These are phyloP conservation scores for Amphiprion clarkii DNA, from an alignment of 2,797 vertebrate species.

Conservation along the genomic window DNA sequence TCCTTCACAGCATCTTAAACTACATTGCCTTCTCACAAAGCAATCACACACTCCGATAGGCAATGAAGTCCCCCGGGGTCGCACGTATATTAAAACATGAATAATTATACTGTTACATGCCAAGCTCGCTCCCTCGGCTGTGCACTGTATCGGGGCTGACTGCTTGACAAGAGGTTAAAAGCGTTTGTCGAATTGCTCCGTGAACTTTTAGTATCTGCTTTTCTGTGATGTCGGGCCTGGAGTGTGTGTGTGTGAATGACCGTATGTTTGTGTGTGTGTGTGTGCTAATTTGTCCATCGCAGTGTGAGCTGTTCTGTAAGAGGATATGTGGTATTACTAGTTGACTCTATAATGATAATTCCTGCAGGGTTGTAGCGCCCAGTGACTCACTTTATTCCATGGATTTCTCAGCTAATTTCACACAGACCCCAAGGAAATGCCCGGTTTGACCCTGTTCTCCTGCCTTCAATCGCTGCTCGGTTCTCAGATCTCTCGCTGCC, in stretches of 20 bases:
- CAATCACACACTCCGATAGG: slow-evolving; percentile 76
- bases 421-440: slow-evolving; percentile 47
- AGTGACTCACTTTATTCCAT: slow-evolving; percentile 43
- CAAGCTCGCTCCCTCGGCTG: slow-evolving; percentile 12
- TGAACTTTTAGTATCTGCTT: slow-evolving; percentile 15
- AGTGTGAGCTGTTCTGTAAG: neutral
- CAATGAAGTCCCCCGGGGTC: slow-evolving; percentile 58
- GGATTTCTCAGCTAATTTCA: slow-evolving; percentile 64
- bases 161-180: slow-evolving; percentile 38
- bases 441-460: slow-evolving; percentile 31
- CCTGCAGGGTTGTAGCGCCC: slow-evolving; percentile 39
- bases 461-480: slow-evolving; percentile 32
- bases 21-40: slow-evolving; percentile 64
- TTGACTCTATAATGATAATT: slow-evolving; percentile 37
- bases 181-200: slow-evolving; percentile 17
- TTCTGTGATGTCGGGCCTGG: neutral
- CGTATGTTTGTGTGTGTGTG: neutral
- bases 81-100: slow-evolving; percentile 64
- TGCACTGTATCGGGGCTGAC: slow-evolving; percentile 3
- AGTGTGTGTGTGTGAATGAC: neutral
- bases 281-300: slow-evolving; percentile 5
- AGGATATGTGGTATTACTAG: slow-evolving; percentile 13
- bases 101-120: slow-evolving; percentile 67
- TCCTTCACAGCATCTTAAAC: slow-evolving; percentile 39
- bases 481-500: slow-evolving; percentile 10